A percentile compares a stretch with the other conserved stretches of the same genome.
Evolutionary conservation across 2,888 invertebrate species (phyloP).

Genomic region (Oligia strigilis): DNA sequence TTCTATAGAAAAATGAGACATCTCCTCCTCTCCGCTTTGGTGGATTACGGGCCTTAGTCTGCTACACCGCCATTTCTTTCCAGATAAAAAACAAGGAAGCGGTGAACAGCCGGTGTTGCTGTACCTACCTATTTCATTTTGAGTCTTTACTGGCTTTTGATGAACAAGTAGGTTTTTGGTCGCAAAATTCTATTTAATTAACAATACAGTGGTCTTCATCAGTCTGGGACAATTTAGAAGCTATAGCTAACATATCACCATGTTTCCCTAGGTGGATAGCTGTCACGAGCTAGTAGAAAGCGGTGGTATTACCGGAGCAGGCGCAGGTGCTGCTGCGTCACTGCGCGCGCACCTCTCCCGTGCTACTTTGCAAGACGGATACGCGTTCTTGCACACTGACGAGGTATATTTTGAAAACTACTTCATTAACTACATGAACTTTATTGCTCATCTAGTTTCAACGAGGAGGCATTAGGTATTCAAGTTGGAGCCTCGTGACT

Average conservation of each 20-base stretch:
- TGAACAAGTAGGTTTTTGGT: neutral
- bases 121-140: neutral
- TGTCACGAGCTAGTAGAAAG: constrained; percentile 85
- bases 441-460: neutral
- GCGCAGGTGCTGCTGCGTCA: constrained; percentile 72
- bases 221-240: neutral
- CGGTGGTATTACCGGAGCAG: constrained; percentile 73
- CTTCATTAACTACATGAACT: neutral
- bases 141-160: neutral
- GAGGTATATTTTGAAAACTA: constrained; percentile 74
- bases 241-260: constrained; percentile 35
- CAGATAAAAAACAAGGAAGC: too few species aligned
- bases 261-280: constrained; percentile 84
- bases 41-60: neutral
- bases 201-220: neutral
- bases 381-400: constrained; percentile 84
- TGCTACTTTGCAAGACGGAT: constrained; percentile 80
- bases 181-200: neutral
- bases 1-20: too few species aligned
- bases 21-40: too few species aligned
- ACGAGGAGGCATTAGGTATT: too few species aligned
- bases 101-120: neutral
- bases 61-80: neutral
- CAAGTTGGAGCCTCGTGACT: neutral
- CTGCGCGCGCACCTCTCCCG: constrained; percentile 81